Evolutionary conservation across 2,888 invertebrate species (phyloP), one percentile per base, ranked within the genome.

Genomic region (Creontiades dilutus): DNA sequence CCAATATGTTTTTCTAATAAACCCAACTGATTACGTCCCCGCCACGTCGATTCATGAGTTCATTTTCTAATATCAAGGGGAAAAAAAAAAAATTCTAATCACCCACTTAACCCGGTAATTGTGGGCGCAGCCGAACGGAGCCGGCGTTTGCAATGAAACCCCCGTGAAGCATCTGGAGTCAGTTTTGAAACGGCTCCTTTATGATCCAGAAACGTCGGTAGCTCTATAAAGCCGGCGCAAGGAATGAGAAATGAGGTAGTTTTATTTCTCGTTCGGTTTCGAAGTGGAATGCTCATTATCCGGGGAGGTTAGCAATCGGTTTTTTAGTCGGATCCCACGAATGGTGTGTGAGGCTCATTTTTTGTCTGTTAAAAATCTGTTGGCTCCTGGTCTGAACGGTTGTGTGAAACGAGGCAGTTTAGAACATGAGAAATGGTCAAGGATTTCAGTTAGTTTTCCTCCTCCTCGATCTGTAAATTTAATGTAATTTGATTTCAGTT

Each of bases 191-290:
- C 52, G 52, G 13, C 52, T 12, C 16, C 52, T 52, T 52, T 52
- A 52, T 52, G 52, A 52, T 52, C 52, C 52, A 52, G 52, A 52
- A 52, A 52, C 37, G 52, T 52, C 52, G 11, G 52, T 52, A 52
- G 52, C 52, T 16, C 13, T 14, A 16, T 52, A 52, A 52, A 52
- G 14, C 52, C 52, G 52, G 52, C 52, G 13, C 16, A 16, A 52
- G 52, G 52, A 52, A 52, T 52, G 52, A 52, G 52, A 52, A 52
- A 52, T 52, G 52, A 52, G 52, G 52, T 52, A 52, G 52, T 52
- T 52, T 52, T 52, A 52, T 52, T 52, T 52, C 52, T 52, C 52
- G 52, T 52, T 52, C 11, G 52, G 52, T 52, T 52, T 52, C 52
- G 37, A 52, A 52, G 14, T 52, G 52, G 52, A 52, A 52, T 52